Evolutionary conservation across 1,140 invertebrate genomes (phyloP).

Genomic region (Zaprionus lachaisei): DNA sequence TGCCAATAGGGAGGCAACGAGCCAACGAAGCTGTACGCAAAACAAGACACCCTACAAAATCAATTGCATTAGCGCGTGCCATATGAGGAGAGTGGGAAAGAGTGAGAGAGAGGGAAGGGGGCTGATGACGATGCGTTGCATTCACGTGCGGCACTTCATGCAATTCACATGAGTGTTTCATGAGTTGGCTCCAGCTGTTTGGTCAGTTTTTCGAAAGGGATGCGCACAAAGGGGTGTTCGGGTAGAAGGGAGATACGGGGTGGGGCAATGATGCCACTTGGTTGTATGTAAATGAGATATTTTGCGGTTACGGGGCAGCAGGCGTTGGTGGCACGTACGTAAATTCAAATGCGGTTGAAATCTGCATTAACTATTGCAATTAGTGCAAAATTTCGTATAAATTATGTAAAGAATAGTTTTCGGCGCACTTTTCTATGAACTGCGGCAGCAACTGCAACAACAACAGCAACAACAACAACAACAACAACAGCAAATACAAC

Average conservation of each 20-base stretch:
- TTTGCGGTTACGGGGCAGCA: conserved; percentile 57
- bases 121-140: conserved; percentile 32
- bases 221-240: not conserved
- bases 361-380: conserved; percentile 83
- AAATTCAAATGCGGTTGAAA: conserved; percentile 77
- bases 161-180: conserved; percentile 75
- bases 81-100: not conserved
- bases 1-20: conserved; percentile 35
- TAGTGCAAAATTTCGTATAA: conserved; percentile 79
- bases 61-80: conserved; percentile 65
- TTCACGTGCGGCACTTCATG: conserved; percentile 68
- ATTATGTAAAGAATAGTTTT: conserved; percentile 83
- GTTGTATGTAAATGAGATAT: conserved; percentile 77
- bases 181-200: conserved; percentile 54
- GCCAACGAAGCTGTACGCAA: conserved; percentile 38
- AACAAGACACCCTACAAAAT: conserved; percentile 60
- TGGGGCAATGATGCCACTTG: conserved; percentile 29
- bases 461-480: not conserved
- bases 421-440: conserved; percentile 73
- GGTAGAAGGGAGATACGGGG: not conserved
- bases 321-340: conserved; percentile 58
- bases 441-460: conserved; percentile 6
- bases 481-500: not conserved
- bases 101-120: conserved; percentile 20
- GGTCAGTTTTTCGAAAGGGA: conserved; percentile 40